Base-by-base conservation (phyloP, 2,113 vertebrate species). In the Vimba vimba region DNA sequence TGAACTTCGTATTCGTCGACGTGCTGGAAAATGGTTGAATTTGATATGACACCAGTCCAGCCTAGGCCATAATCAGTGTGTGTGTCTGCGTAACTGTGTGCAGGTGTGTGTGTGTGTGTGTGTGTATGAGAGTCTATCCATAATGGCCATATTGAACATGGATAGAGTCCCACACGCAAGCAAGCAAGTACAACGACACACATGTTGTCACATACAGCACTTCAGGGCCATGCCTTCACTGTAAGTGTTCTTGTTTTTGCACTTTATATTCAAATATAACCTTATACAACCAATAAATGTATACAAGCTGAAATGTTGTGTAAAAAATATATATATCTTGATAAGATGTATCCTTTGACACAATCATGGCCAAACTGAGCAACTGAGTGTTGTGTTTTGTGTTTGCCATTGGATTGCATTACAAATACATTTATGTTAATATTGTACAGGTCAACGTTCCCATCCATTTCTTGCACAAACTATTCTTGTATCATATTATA, bases 401-500 rank as follows among this genome's bases (percentile, higher is more conserved):
- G 91, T 93, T 80, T 93, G 91, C 90, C 80, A 87, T 87, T 81
- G 94, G 57, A 82, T 83, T 91, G 94, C 92, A 95, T 96, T 95
- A 93, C 78, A 95, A 94, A 94, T 94, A 95, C 93, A 74, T 55
- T 68, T 52, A 36, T 66, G 95, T 97, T 95, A 91, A 94, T 96
- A 94, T 96, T 98, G 97, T 95, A 95, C 94, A 95, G 94, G 91
- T 93, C 92, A 91, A 93, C 88, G 91, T 89, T 91, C 79, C 96
- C 95, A 96, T 95, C 94, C 94, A 96, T 94, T 95, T 96, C 96
- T 97, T 99, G 97, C 98, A 99, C 97, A 99, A 90, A 98, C 95
- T 97, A 97, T 96, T 96, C 95, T 96, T 99, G 97, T 99, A 98
- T 97, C 95, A 97, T 97, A 97, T 96, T 98, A 97, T 97, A 98